A percentile compares a stretch with the other conserved stretches of the same genome.
These are phyloP conservation scores for Heliconius ethilla DNA, from an alignment of 2,888 invertebrate genomes.

Conservation along the genomic window DNA sequence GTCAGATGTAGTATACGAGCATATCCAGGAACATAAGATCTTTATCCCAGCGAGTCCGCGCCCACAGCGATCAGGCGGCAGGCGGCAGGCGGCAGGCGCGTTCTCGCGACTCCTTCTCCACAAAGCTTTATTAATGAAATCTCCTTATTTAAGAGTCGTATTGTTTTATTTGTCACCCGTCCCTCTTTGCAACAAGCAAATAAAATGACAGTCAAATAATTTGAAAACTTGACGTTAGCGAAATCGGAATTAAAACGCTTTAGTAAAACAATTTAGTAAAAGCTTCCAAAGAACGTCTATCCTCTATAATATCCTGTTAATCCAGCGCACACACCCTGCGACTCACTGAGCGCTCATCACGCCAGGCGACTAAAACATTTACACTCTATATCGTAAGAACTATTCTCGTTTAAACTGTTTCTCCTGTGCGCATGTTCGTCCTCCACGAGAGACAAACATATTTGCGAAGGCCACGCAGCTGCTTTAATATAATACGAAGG, in stretches of 20 bases:
- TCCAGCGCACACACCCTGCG: conserved; percentile 1
- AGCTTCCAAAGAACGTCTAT: conserved; percentile 19
- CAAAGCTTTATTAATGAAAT: conserved; percentile 6
- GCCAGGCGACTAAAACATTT: not conserved
- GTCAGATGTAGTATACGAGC: no score
- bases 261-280: conserved; percentile 14
- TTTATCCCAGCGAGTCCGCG: not conserved
- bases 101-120: not conserved
- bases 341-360: not conserved
- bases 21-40: no score
- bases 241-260: not conserved
- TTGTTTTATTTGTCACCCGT: not conserved
- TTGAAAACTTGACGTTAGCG: not conserved
- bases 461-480: conserved; percentile 24
- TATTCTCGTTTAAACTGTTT: not conserved
- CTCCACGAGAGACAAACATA: conserved; percentile 26
- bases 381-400: not conserved
- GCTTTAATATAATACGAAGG: conserved; percentile 13
- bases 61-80: no score
- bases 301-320: conserved; percentile 32
- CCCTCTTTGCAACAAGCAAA: not conserved
- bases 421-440: not conserved
- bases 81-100: not conserved
- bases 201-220: not conserved
- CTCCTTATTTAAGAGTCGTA: not conserved